Base-by-base conservation (phyloP, 2,888 invertebrate genomes). In the Troilus luridus region DNA sequence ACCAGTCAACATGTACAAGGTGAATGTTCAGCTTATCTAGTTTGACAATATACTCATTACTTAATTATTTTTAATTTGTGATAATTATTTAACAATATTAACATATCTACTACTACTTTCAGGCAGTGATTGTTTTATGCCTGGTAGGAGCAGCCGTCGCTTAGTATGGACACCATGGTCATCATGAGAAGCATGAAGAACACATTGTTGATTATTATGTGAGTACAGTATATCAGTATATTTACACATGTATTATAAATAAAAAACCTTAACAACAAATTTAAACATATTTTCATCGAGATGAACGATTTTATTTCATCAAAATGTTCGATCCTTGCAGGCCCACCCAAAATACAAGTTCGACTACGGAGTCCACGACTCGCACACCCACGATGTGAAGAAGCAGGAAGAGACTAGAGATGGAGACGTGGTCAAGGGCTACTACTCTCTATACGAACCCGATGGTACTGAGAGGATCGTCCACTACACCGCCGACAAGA, bases 361-460 rank as follows among this genome's bases (percentile, higher is more conserved):
- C 72, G 90, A 89, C 62, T 89, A 89, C 54, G 67, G 72, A 41
- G 90, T 89, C 17, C 27, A 89, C 6, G 90, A 89, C 58, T 24
- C 19, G 21, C 72, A 67, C 72, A 89, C 90, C 64, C 60, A 62
- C 72, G 90, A 89, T 56, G 54, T 59, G 9, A 62, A 89, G 41
- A 72, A 58, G 41, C 90, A 89, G 10, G 64, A 89, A 67, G 64
- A 64, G 72, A 89, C 91, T 19, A 88, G 91, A 17, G 88, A 91
- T 14, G 91, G 91, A 58, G 91, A 91, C 88, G 56, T 54, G 12
- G 91, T 91, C 67, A 64, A 88, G 60, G 91, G 91, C 24, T 94
- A 94, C 93, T 94, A 94, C 93, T 94, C 94, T 54, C 91, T 93
- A 91, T 91, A 93, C 85, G 92, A 92, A 92, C 92, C 92, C 64